A percentile compares a stretch with the other conserved stretches of the same genome.
Conservation (phyloP, 64 coral and sea anemone species). For the Stylophora pistillata region DNA sequence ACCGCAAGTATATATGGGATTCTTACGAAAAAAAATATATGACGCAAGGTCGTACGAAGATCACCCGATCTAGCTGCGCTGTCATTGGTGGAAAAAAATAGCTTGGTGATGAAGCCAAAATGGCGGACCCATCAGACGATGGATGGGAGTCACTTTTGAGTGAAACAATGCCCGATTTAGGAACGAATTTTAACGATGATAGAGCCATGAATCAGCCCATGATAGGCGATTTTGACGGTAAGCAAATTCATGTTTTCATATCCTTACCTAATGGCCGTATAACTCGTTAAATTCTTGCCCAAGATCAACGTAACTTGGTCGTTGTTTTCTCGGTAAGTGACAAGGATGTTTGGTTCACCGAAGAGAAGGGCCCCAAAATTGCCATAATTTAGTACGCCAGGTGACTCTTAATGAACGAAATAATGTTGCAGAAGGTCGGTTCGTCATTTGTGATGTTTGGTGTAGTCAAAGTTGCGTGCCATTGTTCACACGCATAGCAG, state of each 20-base stretch:
- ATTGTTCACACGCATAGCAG: not conserved
- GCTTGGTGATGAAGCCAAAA: conserved; percentile 79
- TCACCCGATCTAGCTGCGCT: conserved; percentile 41
- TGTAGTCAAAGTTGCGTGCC: not conserved
- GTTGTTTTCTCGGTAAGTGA: conserved; percentile 4
- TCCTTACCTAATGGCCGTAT: not conserved
- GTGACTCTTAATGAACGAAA: not conserved
- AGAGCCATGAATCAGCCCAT: conserved; percentile 65
- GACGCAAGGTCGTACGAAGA: conserved; percentile 95
- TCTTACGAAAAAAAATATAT: conserved; percentile 29
- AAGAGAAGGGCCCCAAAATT: not conserved
- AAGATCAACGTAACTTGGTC: not conserved
- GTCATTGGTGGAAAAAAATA: conserved; percentile 81
- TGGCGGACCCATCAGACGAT: conserved; percentile 68
- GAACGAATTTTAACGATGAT: conserved; percentile 57
- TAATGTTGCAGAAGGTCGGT: not conserved
- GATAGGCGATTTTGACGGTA: conserved; percentile 79
- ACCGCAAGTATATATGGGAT: conserved; percentile 31
- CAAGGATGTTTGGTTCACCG: not conserved
- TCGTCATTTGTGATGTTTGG: not conserved
- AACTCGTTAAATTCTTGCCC: not conserved
- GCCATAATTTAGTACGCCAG: not conserved
- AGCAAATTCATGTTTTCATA: not conserved
- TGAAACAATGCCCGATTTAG: conserved; percentile 59
- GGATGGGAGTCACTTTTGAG: conserved; percentile 69